Percentiles rank a stretch among this genome's conserved stretches.
Evolutionary conservation across 2,888 invertebrate genomes (phyloP).

Genomic region (Spilarctia lutea): DNA sequence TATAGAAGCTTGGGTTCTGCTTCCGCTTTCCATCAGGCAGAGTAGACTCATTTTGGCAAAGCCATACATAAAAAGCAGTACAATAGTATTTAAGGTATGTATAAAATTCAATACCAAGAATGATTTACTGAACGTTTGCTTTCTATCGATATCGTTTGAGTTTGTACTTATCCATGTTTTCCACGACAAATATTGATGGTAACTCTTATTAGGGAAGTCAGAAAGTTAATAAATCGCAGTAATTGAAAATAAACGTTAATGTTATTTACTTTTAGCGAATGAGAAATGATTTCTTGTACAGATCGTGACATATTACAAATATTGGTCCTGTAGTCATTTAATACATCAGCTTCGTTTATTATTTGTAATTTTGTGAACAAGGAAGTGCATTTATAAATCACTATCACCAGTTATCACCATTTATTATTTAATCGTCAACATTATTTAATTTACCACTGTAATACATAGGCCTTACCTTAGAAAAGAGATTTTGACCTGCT

Average conservation of each 20-base stretch:
- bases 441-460: no score
- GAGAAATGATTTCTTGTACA: conserved; percentile 8
- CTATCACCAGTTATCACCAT: background rate
- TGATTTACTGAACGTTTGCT: background rate
- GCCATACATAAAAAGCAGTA: no score
- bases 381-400: background rate
- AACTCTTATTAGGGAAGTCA: conserved; percentile 21
- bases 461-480: no score
- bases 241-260: conserved; percentile 41
- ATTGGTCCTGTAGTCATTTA: background rate
- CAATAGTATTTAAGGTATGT: no score
- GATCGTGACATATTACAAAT: background rate
- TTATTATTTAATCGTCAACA: no score
- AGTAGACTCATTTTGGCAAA: no score
- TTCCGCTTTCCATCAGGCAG: no score
- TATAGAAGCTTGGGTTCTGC: no score
- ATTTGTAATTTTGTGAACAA: background rate
- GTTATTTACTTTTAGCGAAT: conserved; percentile 43
- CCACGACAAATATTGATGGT: conserved; percentile 39
- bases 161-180: conserved; percentile 21
- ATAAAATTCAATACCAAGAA: no score
- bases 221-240: conserved; percentile 37
- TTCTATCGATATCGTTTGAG: conserved; percentile 16
- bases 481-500: no score
- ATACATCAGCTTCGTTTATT: background rate